Evolutionary conservation across 2,113 vertebrate species (phyloP), one percentile per base, ranked within the genome.

Genomic region (Nansenia antarctica): DNA sequence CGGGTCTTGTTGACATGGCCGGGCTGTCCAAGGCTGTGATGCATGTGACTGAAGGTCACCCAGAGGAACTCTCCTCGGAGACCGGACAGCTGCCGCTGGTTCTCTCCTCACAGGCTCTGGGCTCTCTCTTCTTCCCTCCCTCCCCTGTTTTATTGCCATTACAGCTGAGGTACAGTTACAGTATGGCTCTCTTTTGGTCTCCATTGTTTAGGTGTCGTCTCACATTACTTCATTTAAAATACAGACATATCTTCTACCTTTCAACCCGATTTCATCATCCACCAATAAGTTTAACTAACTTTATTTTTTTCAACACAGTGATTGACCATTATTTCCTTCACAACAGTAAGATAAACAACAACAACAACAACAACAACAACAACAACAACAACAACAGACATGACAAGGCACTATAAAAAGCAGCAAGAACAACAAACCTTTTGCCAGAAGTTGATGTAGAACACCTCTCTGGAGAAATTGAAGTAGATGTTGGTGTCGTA

Each of bases 371-470:
- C 31, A 34, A 37, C 54, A 55, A 39, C 59, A 62, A 31, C 12
- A 37, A 20, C 61, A 35, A 14, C 24, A 14, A 63, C 27, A 27
- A 47, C 62, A 22, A 27, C 22, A 63, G 26, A 8, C 27, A 11
- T 30, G 5, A 14, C 11, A 30, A 62, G 54, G 67, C 34, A 67
- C 60, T 63, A 60, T 0, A 30, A 14, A 61, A 53, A 77, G 67
- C 9, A 35, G 20, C 39, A 14, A 29, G 3, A 27, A 15, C 26
- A 35, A 86, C 95, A 88, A 90, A 99, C 97, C 95, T 95, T 96
- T 88, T 99, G 96, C 95, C 96, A 95, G 91, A 96, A 97, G 91
- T 99, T 99, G 90, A 99, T 99, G 88, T 99, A 99, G 92, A 95
- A 98, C 65, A 99, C 93, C 65, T 98, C 95, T 57, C 85, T 92